A percentile compares a stretch with the other conserved stretches of the same genome.
Conservation (phyloP, 2,113 vertebrate genomes). For the Sciurus niger region DNA sequence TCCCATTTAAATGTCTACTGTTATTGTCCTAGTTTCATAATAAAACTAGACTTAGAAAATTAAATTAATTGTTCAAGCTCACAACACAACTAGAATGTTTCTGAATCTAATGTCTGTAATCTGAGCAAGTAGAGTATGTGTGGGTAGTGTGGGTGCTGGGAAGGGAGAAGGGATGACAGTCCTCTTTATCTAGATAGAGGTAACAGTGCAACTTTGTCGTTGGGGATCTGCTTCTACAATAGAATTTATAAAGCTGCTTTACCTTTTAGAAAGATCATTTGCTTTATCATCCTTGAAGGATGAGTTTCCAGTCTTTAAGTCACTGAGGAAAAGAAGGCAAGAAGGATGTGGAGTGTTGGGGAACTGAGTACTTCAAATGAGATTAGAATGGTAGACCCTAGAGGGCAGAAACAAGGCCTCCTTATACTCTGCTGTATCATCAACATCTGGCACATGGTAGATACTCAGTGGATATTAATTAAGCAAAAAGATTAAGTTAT, state of each 20-base stretch:
- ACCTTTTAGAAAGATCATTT: not conserved
- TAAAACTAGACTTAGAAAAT: not conserved
- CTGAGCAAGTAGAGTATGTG: not conserved
- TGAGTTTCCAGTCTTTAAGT: not conserved
- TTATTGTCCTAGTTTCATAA: not conserved
- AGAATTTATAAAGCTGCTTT: not conserved
- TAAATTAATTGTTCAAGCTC: not conserved
- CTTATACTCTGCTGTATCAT: not conserved
- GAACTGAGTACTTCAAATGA: not conserved
- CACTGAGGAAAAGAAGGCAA: not conserved
- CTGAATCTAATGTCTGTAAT: not conserved
- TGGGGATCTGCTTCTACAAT: not conserved
- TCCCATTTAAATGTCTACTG: not conserved
- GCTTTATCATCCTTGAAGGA: not conserved
- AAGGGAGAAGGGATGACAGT: not conserved
- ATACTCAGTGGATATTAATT: not conserved
- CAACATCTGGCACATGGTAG: too few species aligned
- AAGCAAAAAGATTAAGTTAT: not conserved
- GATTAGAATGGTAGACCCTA: not conserved
- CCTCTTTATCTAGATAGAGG: not conserved
- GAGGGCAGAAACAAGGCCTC: rapidly evolving
- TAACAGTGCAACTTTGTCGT: not conserved
- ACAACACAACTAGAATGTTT: not conserved
- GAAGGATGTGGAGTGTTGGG: not conserved
- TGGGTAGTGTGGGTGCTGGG: not conserved